phyloP scores from a whole-genome alignment of 2,113 vertebrate genomes.

The Mus pahari region DNA sequence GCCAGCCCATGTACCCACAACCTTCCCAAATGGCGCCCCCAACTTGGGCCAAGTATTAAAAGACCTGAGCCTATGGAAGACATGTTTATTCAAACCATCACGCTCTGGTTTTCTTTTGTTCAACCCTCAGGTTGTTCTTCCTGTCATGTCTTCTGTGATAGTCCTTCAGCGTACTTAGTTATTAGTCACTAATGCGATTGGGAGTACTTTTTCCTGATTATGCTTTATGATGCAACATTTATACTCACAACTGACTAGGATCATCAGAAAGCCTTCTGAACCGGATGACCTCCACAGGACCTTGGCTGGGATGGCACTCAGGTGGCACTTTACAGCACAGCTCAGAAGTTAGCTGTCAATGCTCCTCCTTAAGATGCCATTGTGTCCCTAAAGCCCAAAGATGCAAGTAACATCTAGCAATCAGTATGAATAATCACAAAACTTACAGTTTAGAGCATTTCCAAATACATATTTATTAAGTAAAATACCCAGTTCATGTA shows the following conservation, averaged over 20 bases:
- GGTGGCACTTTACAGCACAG: not conserved
- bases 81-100: not conserved
- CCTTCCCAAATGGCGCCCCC: not conserved
- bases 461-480: not conserved
- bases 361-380: not conserved
- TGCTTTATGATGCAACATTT: not conserved
- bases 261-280: not conserved
- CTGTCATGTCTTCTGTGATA: not conserved
- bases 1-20: not conserved
- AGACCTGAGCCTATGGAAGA: not conserved
- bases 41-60: not conserved
- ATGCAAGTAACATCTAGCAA: not conserved
- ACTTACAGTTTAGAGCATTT: slow-evolving; percentile 16
- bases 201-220: not conserved
- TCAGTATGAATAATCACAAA: not conserved
- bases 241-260: not conserved
- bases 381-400: not conserved
- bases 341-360: not conserved
- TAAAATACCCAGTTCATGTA: not conserved
- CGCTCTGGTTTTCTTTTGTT: not conserved
- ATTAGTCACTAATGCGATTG: not conserved
- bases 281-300: not conserved
- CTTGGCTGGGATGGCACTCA: not conserved
- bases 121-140: not conserved
- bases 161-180: not conserved